Evolutionary conservation across 1,140 invertebrate genomes (phyloP).

Genomic region (Gryllus bimaculatus): DNA sequence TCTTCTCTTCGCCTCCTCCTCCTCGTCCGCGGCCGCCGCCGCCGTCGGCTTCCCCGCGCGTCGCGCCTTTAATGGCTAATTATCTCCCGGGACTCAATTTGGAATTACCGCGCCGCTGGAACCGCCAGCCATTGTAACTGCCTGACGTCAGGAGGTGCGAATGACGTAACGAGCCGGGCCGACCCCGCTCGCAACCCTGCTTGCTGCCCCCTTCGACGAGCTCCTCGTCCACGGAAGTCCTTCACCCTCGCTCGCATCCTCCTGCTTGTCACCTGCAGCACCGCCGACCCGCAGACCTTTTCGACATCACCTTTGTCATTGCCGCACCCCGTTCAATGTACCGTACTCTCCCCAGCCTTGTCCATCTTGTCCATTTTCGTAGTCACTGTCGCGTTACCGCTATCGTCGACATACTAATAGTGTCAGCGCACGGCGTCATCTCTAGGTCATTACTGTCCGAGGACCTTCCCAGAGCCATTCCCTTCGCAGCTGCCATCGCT

Average conservation of each 20-base stretch:
- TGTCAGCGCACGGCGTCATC: no score
- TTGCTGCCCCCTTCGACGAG: neutral
- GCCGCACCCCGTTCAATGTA: no score
- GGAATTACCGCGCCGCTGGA: neutral
- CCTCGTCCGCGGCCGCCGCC: neutral
- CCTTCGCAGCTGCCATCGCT: no score
- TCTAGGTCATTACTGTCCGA: no score
- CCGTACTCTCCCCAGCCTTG: no score
- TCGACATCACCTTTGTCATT: no score
- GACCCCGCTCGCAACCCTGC: neutral
- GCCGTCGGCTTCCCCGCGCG: neutral
- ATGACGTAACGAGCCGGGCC: neutral
- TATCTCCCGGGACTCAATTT: neutral
- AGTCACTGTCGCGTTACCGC: no score
- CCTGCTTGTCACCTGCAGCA: no score
- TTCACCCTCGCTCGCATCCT: neutral
- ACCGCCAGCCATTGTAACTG: neutral
- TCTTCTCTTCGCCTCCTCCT: neutral
- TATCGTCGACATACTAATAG: no score
- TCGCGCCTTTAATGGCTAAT: neutral
- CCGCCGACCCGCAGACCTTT: no score
- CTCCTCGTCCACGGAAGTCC: neutral
- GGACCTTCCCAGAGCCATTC: no score
- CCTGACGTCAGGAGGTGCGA: neutral
- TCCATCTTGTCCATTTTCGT: no score